Percentiles rank a stretch among this genome's conserved stretches.
These are phyloP conservation scores for Crenichthys baileyi DNA, from an alignment of 2,797 vertebrate genomes.

Conservation along the genomic window DNA sequence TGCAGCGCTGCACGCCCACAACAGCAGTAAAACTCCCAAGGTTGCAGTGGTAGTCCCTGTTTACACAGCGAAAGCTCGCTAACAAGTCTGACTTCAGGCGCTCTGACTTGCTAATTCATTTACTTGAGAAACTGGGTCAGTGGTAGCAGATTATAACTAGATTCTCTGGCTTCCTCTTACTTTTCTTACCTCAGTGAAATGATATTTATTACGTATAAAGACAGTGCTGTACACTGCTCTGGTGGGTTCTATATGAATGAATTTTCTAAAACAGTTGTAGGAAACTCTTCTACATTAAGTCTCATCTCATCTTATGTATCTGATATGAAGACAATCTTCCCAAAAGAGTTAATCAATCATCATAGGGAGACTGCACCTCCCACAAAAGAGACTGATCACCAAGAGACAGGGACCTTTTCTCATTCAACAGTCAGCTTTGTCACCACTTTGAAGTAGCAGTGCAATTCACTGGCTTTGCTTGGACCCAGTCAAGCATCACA, in stretches of 20 bases:
- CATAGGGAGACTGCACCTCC: slow-evolving; percentile 20
- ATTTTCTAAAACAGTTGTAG: not conserved
- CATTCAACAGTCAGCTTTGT: slow-evolving; percentile 54
- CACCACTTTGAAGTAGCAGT: slow-evolving; percentile 57
- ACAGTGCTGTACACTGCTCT: not conserved
- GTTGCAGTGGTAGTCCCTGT: slow-evolving; percentile 52
- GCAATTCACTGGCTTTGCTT: slow-evolving; percentile 56
- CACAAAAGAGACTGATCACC: slow-evolving; percentile 36
- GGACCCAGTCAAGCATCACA: slow-evolving; percentile 64
- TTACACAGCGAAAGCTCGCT: slow-evolving; percentile 52
- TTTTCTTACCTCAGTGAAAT: slow-evolving; percentile 24
- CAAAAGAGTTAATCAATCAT: not conserved
- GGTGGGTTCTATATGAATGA: not conserved
- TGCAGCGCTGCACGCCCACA: slow-evolving; percentile 28
- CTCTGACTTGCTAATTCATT: slow-evolving; percentile 66
- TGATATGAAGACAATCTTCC: not conserved
- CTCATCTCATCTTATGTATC: not conserved
- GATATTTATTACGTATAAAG: slow-evolving; percentile 1
- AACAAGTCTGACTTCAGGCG: slow-evolving; percentile 69
- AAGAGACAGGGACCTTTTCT: slow-evolving; percentile 52
- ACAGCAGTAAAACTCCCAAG: slow-evolving; percentile 25
- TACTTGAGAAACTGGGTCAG: slow-evolving; percentile 77
- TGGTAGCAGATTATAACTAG: slow-evolving; percentile 54
- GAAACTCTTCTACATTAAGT: not conserved
- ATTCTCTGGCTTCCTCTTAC: slow-evolving; percentile 53